Conservation (phyloP, 2,888 invertebrate genomes). For the Habroteleia sp. region DNA sequence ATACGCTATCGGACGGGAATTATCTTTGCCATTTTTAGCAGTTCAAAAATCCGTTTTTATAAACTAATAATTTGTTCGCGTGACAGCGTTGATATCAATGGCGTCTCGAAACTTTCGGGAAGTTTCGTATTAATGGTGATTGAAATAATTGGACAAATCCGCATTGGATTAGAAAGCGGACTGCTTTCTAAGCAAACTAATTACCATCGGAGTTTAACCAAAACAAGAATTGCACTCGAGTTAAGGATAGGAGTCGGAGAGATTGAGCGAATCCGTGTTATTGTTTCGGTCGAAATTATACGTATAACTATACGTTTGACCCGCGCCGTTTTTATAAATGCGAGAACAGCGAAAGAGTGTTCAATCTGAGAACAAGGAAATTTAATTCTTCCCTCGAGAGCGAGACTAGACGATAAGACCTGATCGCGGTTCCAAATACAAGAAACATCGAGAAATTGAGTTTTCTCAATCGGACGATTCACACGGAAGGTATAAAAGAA, state of each 20-base stretch:
- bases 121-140: conserved; percentile 3
- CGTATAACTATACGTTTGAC: too few species aligned
- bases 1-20: conserved; percentile 37
- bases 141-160: conserved; percentile 8
- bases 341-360: too few species aligned
- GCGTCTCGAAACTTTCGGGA: conserved; percentile 10
- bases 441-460: conserved; percentile 71
- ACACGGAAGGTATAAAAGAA: conserved; percentile 67
- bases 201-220: conserved; percentile 5
- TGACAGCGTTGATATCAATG: too few species aligned
- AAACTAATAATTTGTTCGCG: conserved; percentile 1
- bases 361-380: conserved; percentile 41
- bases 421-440: conserved; percentile 34
- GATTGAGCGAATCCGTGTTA: conserved; percentile 1
- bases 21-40: conserved; percentile 33
- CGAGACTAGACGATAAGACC: conserved; percentile 42
- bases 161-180: conserved; percentile 9
- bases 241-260: not conserved
- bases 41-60: conserved; percentile 6
- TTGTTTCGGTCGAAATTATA: conserved; percentile 9
- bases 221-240: conserved; percentile 2
- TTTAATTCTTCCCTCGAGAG: conserved; percentile 48
- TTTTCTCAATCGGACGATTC: conserved; percentile 65
- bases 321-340: too few species aligned
- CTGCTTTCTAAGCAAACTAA: conserved; percentile 33